phyloP scores from a whole-genome alignment of 2,113 vertebrate genomes.

The Poecilia latipinna region DNA sequence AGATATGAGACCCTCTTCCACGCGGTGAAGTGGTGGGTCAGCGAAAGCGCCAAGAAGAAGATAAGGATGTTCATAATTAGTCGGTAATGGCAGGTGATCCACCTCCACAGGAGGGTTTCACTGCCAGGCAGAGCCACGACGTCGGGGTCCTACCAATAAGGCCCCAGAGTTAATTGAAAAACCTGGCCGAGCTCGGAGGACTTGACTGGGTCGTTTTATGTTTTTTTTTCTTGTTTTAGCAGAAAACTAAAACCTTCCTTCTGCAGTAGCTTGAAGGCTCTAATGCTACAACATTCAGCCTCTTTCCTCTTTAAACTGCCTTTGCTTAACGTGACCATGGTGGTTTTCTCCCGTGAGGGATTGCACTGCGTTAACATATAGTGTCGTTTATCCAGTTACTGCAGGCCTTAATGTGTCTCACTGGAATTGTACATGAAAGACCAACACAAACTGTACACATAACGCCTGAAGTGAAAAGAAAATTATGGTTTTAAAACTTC shows the following conservation, averaged over 20 bases:
- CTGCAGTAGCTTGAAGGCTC: background rate
- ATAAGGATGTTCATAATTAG: conserved; percentile 65
- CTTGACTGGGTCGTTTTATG: conserved; percentile 38
- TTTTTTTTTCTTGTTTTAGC: conserved; percentile 14
- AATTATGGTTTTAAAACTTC: too few relatives aligned
- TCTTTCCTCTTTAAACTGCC: background rate
- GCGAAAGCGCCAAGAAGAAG: conserved; percentile 35
- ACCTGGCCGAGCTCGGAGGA: conserved; percentile 42
- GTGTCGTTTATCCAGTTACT: too few relatives aligned
- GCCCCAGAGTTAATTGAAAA: conserved; percentile 68
- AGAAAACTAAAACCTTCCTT: conserved; percentile 41
- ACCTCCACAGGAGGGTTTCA: conserved; percentile 27
- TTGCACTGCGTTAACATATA: too few relatives aligned
- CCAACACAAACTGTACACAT: too few relatives aligned
- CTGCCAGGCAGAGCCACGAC: conserved; percentile 6
- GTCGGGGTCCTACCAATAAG: conserved; percentile 48
- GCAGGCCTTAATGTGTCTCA: too few relatives aligned
- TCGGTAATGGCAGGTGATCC: conserved; percentile 44
- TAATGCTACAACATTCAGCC: background rate
- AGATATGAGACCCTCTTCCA: conserved; percentile 14
- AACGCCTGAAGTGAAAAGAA: too few relatives aligned
- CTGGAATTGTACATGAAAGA: too few relatives aligned
- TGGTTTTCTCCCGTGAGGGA: background rate
- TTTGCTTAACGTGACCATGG: background rate
- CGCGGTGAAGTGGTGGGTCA: conserved; percentile 28